These are phyloP conservation scores for Agelastica alni DNA, from an alignment of 2,888 invertebrate genomes.

Conservation along the genomic window DNA sequence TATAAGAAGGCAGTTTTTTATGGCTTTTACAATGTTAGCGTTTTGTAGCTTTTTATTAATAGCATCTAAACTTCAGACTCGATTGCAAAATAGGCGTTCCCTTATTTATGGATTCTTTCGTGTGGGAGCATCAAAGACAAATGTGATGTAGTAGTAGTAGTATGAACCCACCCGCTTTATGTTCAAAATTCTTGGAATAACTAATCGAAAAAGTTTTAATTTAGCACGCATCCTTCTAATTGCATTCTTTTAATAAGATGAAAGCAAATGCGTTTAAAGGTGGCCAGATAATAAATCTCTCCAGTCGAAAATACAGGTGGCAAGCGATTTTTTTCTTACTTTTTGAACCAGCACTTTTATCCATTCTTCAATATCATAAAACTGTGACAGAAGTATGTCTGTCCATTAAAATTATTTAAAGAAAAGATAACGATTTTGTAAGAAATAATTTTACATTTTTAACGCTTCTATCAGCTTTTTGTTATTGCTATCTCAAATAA, in stretches of 20 bases:
- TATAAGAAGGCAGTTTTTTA: not conserved
- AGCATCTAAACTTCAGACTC: conserved; percentile 6
- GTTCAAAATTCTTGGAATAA: conserved; percentile 16
- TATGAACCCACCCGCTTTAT: conserved; percentile 8
- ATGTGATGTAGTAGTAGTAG: conserved; percentile 23
- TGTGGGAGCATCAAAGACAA: conserved; percentile 20
- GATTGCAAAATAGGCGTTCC: conserved; percentile 21
- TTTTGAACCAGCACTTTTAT: too few relatives aligned
- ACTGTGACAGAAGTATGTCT: too few relatives aligned
- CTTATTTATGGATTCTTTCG: conserved; percentile 21
- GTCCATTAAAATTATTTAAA: too few relatives aligned
- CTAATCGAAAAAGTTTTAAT: conserved; percentile 8
- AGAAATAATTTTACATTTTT: too few relatives aligned
- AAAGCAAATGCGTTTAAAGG: not conserved
- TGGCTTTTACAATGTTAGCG: conserved; percentile 4
- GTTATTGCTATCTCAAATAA: too few relatives aligned
- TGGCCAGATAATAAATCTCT: conserved; percentile 2
- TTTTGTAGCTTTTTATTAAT: conserved; percentile 17
- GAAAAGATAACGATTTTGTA: not conserved
- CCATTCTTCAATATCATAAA: too few relatives aligned
- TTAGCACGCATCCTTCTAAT: conserved; percentile 7
- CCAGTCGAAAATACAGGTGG: too few relatives aligned
- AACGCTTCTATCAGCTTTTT: too few relatives aligned
- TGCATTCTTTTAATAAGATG: conserved; percentile 6
- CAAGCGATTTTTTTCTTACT: too few relatives aligned